Base-by-base conservation (phyloP, 2,113 vertebrate species). In the Mystacornis crossleyi region DNA sequence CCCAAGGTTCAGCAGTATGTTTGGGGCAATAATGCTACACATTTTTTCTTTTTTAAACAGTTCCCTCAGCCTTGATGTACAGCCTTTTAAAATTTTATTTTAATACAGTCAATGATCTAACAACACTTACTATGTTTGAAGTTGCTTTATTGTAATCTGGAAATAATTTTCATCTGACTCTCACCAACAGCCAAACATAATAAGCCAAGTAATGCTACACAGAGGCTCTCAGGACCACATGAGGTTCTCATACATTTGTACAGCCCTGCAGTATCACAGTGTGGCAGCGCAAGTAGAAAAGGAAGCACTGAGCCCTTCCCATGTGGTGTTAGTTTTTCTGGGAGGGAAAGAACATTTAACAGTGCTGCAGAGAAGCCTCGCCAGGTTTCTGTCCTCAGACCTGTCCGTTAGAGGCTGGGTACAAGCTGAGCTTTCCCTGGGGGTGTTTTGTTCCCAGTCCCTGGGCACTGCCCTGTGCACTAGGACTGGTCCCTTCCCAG, bases 121-220 rank as follows among this genome's bases (percentile, higher is more conserved):
- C 89, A 87, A 54, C 73, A 94, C 73, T 96, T 92, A 86, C 20
- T 92, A 97, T 81, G 89, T 89, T 96, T 95, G 97, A 91, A 95
- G 85, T 86, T 93, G 51, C 86, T 97, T 96, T 96, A 93, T 92
- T 95, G 93, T 93, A 96, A 97, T 98, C 95, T 97, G 97, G 96
- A 97, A 98, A 96, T 97, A 94, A 97, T 98, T 97, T 97, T 96
- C 74, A 42, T 96, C 70, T 82, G 94, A 97, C 93, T 97, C 91
- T 93, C 90, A 96, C 93, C 95, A 97, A 96, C 88, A 97, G 93
- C 90, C 82, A 97, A 97, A 95, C 86, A 92, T 93, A 97, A 98
- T 97, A 97, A 97, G 93, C 90, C 93, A 94, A 95, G 85, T 93
- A 93, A 90, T 18, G 73, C 83, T 93, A 89, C 90, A 87, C 93